A percentile compares a stretch with the other conserved stretches of the same genome.
phyloP scores from a whole-genome alignment of 1,140 invertebrate genomes.

The Riptortus pedestris region DNA sequence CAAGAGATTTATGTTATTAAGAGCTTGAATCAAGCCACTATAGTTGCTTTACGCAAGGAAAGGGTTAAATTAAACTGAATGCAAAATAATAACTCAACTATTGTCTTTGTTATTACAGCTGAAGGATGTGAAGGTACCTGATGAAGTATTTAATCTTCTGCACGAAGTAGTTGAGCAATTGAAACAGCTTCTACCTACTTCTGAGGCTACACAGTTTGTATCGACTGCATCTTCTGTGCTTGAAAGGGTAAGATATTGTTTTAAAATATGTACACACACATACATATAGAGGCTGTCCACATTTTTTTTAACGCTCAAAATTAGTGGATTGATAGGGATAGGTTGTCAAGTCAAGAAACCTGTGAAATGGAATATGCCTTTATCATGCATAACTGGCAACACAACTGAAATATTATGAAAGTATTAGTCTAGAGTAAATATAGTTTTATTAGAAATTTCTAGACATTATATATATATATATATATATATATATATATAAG shows the following conservation, averaged over 20 bases:
- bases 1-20: too few species aligned
- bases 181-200: background rate
- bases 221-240: background rate
- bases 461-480: background rate
- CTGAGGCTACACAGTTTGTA: background rate
- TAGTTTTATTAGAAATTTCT: background rate
- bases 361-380: too few species aligned
- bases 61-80: too few species aligned
- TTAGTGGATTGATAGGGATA: too few species aligned
- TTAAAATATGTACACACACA: slow-evolving; percentile 30
- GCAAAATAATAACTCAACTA: too few species aligned
- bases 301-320: too few species aligned
- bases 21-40: too few species aligned
- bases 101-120: background rate
- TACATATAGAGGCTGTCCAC: too few species aligned
- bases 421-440: background rate
- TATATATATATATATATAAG: background rate
- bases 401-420: too few species aligned
- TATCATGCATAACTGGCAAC: too few species aligned
- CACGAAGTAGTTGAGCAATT: background rate
- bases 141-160: background rate
- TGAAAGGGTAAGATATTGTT: slow-evolving; percentile 11
- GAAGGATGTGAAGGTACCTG: slow-evolving; percentile 13
- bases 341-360: too few species aligned
- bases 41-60: too few species aligned